These are phyloP conservation scores for Neodiprion lecontei DNA, from an alignment of 1,140 invertebrate genomes.

Conservation along the genomic window DNA sequence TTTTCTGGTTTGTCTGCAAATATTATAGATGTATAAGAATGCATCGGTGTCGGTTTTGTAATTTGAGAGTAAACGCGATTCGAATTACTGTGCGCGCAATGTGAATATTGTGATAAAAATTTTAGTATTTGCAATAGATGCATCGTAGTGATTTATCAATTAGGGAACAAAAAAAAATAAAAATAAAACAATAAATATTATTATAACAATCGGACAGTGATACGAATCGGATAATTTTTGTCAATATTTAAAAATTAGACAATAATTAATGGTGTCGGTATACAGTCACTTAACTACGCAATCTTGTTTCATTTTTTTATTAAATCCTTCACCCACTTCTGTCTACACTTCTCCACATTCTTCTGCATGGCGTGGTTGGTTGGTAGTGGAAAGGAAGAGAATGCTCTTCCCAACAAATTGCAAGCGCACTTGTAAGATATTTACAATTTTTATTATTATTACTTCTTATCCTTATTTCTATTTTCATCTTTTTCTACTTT, in stretches of 20 bases:
- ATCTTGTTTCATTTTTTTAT: conserved; percentile 60
- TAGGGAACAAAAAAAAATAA: conserved; percentile 2
- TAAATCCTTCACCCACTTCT: conserved; percentile 62
- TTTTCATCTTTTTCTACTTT: conserved; percentile 25
- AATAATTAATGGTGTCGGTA: conserved; percentile 49
- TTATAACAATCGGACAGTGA: conserved; percentile 24
- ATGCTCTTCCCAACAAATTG: conserved; percentile 74
- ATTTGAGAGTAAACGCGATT: conserved; percentile 45
- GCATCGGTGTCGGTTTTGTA: conserved; percentile 47
- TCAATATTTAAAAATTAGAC: conserved; percentile 35
- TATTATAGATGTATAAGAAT: conserved; percentile 16
- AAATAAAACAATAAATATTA: neutral
- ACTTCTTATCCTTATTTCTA: conserved; percentile 30
- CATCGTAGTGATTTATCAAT: conserved; percentile 7
- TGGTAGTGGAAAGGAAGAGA: conserved; percentile 74
- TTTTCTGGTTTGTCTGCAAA: no score
- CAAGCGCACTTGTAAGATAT: conserved; percentile 74
- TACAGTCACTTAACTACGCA: conserved; percentile 59
- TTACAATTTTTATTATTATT: conserved; percentile 61
- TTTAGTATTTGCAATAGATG: neutral
- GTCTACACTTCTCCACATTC: conserved; percentile 67
- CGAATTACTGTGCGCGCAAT: conserved; percentile 34
- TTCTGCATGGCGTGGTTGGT: conserved; percentile 68
- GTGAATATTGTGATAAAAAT: conserved; percentile 11
- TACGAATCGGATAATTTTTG: conserved; percentile 42